phyloP scores from a whole-genome alignment of 2,888 invertebrate genomes.

The Melieria omissa region DNA sequence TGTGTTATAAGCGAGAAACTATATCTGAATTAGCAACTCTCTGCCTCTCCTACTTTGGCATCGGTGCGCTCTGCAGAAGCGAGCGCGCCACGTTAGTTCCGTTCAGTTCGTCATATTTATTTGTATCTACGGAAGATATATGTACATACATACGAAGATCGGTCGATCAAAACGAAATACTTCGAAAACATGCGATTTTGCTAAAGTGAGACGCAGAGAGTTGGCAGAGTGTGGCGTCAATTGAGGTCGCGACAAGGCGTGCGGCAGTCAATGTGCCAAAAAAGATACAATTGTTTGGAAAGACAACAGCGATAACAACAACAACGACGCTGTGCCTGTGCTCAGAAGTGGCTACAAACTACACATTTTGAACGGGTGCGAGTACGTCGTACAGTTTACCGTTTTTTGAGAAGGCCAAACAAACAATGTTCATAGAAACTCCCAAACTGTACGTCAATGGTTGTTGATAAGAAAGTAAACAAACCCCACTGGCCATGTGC shows the following conservation, averaged over 20 bases:
- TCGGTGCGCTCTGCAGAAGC: too few relatives aligned
- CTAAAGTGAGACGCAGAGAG: constrained; percentile 51
- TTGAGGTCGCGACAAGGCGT: too few relatives aligned
- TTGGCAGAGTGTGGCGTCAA: background rate
- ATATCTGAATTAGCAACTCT: too few relatives aligned
- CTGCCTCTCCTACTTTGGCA: too few relatives aligned
- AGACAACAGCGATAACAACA: background rate
- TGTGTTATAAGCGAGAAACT: too few relatives aligned
- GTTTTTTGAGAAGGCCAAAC: constrained; percentile 1
- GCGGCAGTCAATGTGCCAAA: too few relatives aligned
- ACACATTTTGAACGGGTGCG: too few relatives aligned
- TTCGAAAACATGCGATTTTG: constrained; percentile 62
- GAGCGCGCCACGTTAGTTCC: too few relatives aligned
- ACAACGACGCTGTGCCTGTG: background rate
- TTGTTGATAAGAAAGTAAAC: background rate
- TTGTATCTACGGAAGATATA: background rate
- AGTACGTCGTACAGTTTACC: background rate
- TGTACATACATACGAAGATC: constrained; percentile 3
- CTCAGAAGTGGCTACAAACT: background rate
- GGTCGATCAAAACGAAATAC: background rate
- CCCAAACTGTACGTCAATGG: background rate
- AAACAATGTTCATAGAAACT: background rate
- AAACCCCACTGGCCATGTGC: background rate
- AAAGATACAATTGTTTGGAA: too few relatives aligned
- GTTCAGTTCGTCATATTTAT: too few relatives aligned